Conservation (phyloP, 1,140 invertebrate genomes). For the Pantala flavescens region DNA sequence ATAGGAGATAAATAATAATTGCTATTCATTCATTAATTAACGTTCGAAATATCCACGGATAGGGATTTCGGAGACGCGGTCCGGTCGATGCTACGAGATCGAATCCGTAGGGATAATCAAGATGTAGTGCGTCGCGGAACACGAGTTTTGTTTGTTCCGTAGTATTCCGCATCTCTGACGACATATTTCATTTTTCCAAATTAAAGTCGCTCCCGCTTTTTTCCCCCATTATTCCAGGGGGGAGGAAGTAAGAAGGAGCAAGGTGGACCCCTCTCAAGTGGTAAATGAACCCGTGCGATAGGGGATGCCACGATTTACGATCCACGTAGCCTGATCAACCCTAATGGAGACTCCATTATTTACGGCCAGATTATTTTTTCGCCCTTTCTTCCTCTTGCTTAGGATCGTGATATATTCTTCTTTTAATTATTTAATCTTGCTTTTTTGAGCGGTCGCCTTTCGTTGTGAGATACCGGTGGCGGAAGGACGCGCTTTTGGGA, state of each 20-base stretch:
- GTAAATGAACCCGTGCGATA: not conserved
- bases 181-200: not conserved
- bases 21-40: not conserved
- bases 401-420: not conserved
- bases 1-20: not conserved
- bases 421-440: constrained; percentile 1
- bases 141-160: not conserved
- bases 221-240: not conserved
- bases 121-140: not conserved
- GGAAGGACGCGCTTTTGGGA: not conserved
- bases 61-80: not conserved
- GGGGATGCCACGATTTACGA: not conserved
- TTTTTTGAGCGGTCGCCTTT: not conserved
- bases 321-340: not conserved
- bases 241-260: not conserved
- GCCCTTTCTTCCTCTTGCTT: not conserved
- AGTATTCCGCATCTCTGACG: not conserved
- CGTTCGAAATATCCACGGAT: not conserved
- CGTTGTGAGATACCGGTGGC: not conserved
- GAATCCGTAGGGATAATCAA: not conserved
- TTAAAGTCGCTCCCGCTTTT: not conserved
- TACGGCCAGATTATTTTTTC: not conserved
- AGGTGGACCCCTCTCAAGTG: not conserved
- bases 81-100: no score
- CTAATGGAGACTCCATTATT: not conserved